These are phyloP conservation scores for Platygyra sinensis DNA, from an alignment of 64 coral and sea anemone species.

Conservation along the genomic window DNA sequence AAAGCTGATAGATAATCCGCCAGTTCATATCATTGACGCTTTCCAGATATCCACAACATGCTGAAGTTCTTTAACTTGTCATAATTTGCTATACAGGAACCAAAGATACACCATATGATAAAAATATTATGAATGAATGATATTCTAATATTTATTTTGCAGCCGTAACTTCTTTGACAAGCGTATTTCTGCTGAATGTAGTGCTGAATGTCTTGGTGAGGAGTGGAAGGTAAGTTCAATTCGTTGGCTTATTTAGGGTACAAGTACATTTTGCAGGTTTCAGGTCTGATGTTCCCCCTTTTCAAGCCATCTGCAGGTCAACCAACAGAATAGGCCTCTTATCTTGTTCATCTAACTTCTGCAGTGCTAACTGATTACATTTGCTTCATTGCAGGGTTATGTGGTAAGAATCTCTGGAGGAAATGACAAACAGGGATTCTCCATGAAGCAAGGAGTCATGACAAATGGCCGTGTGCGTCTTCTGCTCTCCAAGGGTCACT, in stretches of 20 bases:
- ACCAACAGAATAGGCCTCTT: too few species aligned
- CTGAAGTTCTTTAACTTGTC: too few species aligned
- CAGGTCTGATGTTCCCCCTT: too few species aligned
- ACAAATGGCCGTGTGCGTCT: conserved; percentile 98
- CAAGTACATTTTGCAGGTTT: too few species aligned
- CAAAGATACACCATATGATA: too few species aligned
- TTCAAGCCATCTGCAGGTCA: too few species aligned
- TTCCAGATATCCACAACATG: too few species aligned
- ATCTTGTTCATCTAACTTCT: neutral
- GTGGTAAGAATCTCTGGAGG: conserved; percentile 95
- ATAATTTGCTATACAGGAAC: too few species aligned
- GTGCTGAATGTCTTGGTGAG: conserved; percentile 96
- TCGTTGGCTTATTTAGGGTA: too few species aligned
- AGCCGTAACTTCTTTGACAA: conserved; percentile 98
- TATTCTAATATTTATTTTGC: neutral
- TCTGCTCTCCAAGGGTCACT: conserved; percentile 91
- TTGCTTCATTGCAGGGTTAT: conserved; percentile 70
- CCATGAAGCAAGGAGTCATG: conserved; percentile 99
- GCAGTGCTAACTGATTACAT: neutral
- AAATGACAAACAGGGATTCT: conserved; percentile 98
- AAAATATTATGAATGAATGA: too few species aligned
- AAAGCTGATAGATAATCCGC: too few species aligned
- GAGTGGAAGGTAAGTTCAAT: conserved; percentile 90
- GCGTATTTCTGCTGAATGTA: conserved; percentile 85
- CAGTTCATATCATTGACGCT: too few species aligned